Percentiles rank a stretch among this genome's conserved stretches.
Conservation (phyloP, 1,140 invertebrate genomes). For the Diorhabda carinulata region DNA sequence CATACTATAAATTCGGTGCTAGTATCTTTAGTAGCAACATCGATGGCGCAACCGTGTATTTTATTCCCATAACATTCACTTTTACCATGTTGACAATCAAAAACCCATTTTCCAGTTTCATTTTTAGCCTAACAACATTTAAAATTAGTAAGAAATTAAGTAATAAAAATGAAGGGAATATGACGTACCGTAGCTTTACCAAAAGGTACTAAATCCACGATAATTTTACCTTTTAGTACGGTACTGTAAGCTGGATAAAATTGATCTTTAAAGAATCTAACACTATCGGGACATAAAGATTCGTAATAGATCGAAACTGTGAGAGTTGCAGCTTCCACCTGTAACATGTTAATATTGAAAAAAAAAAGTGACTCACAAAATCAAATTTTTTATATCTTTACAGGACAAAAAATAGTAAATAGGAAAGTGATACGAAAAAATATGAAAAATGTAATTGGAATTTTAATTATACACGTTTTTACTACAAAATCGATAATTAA, state of each 20-base stretch:
- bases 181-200: constrained; percentile 66
- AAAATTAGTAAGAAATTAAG: neutral
- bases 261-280: constrained; percentile 44
- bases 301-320: constrained; percentile 49
- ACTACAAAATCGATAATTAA: too few relatives aligned
- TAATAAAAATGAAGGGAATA: neutral
- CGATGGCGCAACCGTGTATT: constrained; percentile 60
- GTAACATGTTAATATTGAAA: neutral
- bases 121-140: constrained; percentile 18
- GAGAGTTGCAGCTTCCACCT: constrained; percentile 15
- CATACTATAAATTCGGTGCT: constrained; percentile 55
- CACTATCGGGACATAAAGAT: constrained; percentile 49
- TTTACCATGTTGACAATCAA: constrained; percentile 66
- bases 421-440: too few relatives aligned
- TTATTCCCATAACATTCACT: constrained; percentile 63
- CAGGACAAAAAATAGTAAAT: too few relatives aligned
- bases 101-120: constrained; percentile 49
- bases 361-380: too few relatives aligned
- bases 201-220: constrained; percentile 64
- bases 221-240: constrained; percentile 44
- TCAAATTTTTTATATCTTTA: too few relatives aligned
- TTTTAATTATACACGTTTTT: too few relatives aligned
- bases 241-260: constrained; percentile 38
- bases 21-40: constrained; percentile 47
- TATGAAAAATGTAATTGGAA: too few relatives aligned